phyloP scores from a whole-genome alignment of 2,113 vertebrate genomes.

The Gavia stellata region DNA sequence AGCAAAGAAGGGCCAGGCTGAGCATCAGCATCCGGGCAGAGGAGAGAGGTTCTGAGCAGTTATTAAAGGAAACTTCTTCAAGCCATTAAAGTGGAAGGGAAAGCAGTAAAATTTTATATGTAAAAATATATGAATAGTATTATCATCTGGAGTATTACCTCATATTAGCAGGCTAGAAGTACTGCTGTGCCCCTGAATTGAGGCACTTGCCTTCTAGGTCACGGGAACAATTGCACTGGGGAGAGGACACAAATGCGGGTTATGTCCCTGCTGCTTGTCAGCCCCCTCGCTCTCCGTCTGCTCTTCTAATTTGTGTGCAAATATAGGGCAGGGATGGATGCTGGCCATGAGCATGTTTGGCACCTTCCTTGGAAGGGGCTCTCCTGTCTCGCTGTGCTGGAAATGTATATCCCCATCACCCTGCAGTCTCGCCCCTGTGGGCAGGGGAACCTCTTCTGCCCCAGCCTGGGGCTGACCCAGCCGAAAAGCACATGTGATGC shows the following conservation, averaged over 20 bases:
- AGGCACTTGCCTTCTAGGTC: not conserved
- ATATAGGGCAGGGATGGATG: not conserved
- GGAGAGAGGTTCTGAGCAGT: not conserved
- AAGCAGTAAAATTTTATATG: not conserved
- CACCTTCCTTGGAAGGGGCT: not conserved
- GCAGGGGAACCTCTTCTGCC: not conserved
- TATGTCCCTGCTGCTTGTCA: not conserved
- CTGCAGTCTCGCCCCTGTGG: not conserved
- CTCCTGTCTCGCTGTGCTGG: not conserved
- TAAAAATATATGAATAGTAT: not conserved
- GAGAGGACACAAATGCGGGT: not conserved
- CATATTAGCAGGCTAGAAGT: not conserved
- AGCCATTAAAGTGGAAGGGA: not conserved
- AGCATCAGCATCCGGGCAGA: not conserved
- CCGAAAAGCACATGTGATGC: not conserved
- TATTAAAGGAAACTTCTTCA: not conserved
- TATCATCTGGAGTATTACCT: not conserved
- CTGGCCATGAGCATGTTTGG: accelerated
- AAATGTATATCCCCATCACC: accelerated
- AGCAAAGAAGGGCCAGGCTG: not conserved
- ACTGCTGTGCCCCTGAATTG: not conserved
- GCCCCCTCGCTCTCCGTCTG: not conserved
- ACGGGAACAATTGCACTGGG: not conserved
- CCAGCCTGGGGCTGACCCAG: not conserved
- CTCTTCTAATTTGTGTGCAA: not conserved